Conservation (phyloP, 2,797 vertebrate genomes). For the Pipistrellus nathusii region DNA sequence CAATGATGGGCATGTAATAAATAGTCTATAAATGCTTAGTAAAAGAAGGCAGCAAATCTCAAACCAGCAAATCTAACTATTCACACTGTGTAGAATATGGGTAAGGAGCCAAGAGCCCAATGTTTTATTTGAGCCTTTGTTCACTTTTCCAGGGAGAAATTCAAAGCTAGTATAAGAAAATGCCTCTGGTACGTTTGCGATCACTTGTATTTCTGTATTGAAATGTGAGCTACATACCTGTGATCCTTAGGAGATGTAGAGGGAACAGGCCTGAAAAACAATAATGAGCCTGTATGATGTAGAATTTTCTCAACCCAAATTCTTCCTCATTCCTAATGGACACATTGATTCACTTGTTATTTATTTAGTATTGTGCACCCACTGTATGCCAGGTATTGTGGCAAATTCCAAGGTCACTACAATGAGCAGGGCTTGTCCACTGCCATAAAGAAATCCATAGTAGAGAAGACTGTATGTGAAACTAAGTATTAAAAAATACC, state of each 20-base stretch:
- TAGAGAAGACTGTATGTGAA: neutral
- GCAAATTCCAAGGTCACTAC: neutral
- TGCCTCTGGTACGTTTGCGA: too few species aligned
- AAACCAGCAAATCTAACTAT: too few species aligned
- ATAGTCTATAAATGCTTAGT: too few species aligned
- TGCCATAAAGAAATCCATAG: neutral
- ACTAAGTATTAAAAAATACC: neutral
- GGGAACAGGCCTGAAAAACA: neutral
- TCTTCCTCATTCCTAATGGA: neutral
- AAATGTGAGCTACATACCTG: too few species aligned
- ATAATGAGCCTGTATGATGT: neutral
- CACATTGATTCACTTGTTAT: neutral
- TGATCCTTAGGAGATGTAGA: neutral
- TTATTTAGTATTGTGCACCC: neutral
- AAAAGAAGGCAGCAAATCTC: too few species aligned
- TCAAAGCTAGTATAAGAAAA: too few species aligned
- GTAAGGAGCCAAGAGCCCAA: too few species aligned
- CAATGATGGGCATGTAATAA: too few species aligned
- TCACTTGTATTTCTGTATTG: too few species aligned
- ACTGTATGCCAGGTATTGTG: neutral
- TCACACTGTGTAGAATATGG: too few species aligned
- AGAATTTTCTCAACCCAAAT: neutral
- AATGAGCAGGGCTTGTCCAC: neutral
- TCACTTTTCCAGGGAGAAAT: too few species aligned
- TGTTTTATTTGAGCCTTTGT: too few species aligned